Evolutionary conservation across 1,140 invertebrate species (phyloP).

Genomic region (Venustaconcha ellipsiformis): DNA sequence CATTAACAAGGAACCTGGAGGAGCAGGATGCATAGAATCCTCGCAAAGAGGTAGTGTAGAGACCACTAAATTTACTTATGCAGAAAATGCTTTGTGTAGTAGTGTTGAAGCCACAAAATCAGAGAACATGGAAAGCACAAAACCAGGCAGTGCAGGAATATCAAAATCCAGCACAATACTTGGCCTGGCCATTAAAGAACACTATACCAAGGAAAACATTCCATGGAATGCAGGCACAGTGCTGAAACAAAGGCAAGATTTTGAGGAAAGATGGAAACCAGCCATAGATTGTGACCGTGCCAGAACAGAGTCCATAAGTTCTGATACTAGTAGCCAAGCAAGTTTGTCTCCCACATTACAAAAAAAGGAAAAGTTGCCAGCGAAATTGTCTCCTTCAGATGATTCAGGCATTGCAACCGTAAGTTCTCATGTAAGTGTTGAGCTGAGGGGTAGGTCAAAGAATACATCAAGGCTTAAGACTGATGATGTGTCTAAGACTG

Average conservation of each 20-base stretch:
- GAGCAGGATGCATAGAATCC: too few species aligned
- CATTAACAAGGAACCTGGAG: too few species aligned
- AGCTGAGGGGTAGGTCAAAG: neutral
- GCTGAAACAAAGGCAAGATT: conserved; percentile 74
- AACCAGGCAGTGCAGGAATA: too few species aligned
- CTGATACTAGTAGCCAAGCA: too few species aligned
- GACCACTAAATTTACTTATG: too few species aligned
- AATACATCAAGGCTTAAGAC: too few species aligned
- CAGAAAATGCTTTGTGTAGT: too few species aligned
- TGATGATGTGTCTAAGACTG: too few species aligned
- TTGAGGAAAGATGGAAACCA: conserved; percentile 67
- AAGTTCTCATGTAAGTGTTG: neutral
- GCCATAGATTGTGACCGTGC: neutral
- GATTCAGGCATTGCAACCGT: neutral
- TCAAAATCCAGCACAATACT: too few species aligned
- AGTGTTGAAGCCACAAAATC: too few species aligned
- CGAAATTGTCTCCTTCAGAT: neutral
- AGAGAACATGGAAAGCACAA: too few species aligned
- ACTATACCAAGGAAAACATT: conserved; percentile 76
- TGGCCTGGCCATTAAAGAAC: conserved; percentile 17
- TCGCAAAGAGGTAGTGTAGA: too few species aligned
- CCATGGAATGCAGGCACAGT: conserved; percentile 75
- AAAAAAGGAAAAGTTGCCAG: conserved; percentile 1
- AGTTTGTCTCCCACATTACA: neutral
- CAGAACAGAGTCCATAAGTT: neutral